Evolutionary conservation across 2,113 vertebrate genomes (phyloP).

Genomic region (Coptodon rendalli): DNA sequence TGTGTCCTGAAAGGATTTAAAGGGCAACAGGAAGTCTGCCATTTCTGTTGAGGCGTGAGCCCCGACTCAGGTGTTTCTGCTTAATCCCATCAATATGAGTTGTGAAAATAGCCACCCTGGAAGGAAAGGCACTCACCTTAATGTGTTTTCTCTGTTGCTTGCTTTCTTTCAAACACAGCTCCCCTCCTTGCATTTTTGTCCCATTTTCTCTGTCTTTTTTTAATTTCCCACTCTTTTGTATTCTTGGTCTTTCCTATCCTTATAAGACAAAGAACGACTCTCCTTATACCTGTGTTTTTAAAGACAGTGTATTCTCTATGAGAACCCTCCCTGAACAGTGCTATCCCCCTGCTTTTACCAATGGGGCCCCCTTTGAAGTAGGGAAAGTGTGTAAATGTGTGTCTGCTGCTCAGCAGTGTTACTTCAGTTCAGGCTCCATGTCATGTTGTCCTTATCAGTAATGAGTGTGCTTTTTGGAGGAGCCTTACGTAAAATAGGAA

Average conservation of each 20-base stretch:
- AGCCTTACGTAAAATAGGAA: conserved; percentile 43
- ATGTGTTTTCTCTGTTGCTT: background rate
- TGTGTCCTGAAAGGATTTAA: conserved; percentile 62
- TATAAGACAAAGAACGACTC: background rate
- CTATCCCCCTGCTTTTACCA: background rate
- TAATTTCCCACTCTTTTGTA: background rate
- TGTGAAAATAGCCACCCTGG: background rate
- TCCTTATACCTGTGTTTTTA: background rate
- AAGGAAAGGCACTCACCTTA: background rate
- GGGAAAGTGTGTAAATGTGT: conserved; percentile 23
- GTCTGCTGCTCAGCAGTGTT: background rate
- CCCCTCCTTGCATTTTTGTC: background rate
- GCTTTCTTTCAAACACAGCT: background rate
- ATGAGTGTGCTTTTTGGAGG: conserved; percentile 10
- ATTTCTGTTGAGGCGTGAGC: conserved; percentile 34
- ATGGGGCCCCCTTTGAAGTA: conserved; percentile 11
- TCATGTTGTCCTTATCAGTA: conserved; percentile 43
- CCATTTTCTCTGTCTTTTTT: background rate
- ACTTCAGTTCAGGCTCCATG: conserved; percentile 30
- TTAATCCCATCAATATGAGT: conserved; percentile 41
- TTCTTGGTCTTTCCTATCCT: background rate
- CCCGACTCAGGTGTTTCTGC: conserved; percentile 11
- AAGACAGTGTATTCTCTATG: background rate
- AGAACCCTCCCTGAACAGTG: background rate
- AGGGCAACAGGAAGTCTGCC: conserved; percentile 33